Evolutionary conservation across 2,797 vertebrate species (phyloP).

Genomic region (Characodon lateralis): DNA sequence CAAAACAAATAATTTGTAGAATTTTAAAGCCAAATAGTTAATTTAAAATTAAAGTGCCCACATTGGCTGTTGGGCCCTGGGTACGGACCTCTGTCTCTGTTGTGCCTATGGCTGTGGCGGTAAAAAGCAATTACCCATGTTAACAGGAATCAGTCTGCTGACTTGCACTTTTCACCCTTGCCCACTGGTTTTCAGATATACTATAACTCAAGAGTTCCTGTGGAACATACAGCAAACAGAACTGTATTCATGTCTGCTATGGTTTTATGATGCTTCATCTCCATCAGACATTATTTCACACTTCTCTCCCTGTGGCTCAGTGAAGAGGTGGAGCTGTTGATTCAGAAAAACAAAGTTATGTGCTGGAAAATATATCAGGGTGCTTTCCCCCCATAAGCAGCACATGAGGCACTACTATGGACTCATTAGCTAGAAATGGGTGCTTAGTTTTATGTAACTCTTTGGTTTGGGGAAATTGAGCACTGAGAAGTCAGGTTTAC

Average conservation of each 20-base stretch:
- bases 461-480: conserved; percentile 75
- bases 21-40: background rate
- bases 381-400: conserved; percentile 71
- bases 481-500: conserved; percentile 63
- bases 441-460: conserved; percentile 71
- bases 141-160: conserved; percentile 20
- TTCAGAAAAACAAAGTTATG: conserved; percentile 65
- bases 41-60: background rate
- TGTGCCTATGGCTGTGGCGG: conserved; percentile 22
- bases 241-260: conserved; percentile 24
- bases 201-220: conserved; percentile 21
- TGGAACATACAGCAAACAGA: conserved; percentile 18
- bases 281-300: conserved; percentile 55
- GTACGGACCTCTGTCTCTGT: too few relatives aligned
- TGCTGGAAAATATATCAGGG: conserved; percentile 71
- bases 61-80: background rate
- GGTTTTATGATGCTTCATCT: conserved; percentile 38
- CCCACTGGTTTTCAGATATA: conserved; percentile 36
- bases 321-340: conserved; percentile 62
- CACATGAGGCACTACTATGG: conserved; percentile 57
- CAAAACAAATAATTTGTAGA: background rate
- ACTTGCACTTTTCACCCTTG: conserved; percentile 20
- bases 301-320: conserved; percentile 26
- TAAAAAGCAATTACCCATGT: conserved; percentile 38
- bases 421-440: conserved; percentile 63